Percentiles rank a stretch among this genome's conserved stretches.
These are phyloP conservation scores for Sialis lutaria DNA, from an alignment of 2,888 invertebrate genomes.

Conservation along the genomic window DNA sequence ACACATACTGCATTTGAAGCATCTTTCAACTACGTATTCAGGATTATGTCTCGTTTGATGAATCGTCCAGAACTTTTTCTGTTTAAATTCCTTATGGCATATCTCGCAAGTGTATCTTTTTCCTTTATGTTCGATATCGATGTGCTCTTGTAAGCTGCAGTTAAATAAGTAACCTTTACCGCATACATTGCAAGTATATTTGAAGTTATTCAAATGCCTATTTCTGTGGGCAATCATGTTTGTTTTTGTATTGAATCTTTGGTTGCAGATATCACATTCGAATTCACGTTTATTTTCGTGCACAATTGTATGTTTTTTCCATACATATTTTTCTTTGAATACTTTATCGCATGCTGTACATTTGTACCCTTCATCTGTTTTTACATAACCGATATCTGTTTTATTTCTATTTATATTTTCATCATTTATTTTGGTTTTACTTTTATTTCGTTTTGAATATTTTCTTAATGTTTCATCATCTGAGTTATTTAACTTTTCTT, in stretches of 20 bases:
- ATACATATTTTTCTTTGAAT: background rate
- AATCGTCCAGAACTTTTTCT: background rate
- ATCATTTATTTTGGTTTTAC: no score
- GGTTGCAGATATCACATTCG: constrained; percentile 2
- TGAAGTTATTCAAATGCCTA: constrained; percentile 18
- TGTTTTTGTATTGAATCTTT: constrained; percentile 13
- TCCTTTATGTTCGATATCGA: constrained; percentile 19
- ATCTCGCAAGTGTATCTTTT: constrained; percentile 26
- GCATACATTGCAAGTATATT: constrained; percentile 17
- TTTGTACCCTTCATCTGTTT: background rate
- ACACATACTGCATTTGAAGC: constrained; percentile 4
- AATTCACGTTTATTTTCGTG: constrained; percentile 1
- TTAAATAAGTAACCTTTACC: constrained; percentile 16
- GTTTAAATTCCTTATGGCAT: constrained; percentile 28
- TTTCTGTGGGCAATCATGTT: constrained; percentile 20
- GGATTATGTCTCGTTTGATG: background rate
- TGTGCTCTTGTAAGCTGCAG: constrained; percentile 7
- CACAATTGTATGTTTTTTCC: background rate
- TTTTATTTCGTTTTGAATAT: no score
- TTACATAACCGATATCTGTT: no score
- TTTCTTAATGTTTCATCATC: no score
- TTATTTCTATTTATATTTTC: no score
- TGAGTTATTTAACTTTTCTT: no score
- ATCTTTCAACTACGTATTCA: constrained; percentile 12
- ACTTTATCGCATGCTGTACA: background rate